A percentile compares a stretch with the other conserved stretches of the same genome.
Conservation (phyloP, 2,888 invertebrate species). For the Megamerina dolium region DNA sequence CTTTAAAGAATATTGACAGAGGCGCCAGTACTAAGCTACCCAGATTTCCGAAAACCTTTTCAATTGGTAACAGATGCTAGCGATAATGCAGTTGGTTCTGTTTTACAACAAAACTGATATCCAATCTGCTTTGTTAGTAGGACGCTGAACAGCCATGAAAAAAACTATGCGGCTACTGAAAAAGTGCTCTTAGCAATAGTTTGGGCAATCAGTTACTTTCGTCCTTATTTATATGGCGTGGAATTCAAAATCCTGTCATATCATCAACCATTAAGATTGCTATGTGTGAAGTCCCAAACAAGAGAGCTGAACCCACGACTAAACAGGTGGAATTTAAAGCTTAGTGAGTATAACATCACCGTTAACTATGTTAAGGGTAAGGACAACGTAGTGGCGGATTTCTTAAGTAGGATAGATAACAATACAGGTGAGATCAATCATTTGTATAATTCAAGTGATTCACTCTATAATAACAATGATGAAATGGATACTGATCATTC, state of each 20-base stretch:
- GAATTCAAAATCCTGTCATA: constrained; percentile 19
- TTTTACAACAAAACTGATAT: constrained; percentile 20
- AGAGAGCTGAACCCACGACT: constrained; percentile 6
- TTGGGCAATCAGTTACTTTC: constrained; percentile 15
- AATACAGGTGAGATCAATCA: constrained; percentile 5
- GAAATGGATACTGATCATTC: background rate
- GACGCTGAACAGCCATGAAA: constrained; percentile 19
- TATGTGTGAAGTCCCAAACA: constrained; percentile 1
- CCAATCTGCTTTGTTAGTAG: constrained; percentile 19
- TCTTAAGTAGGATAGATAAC: constrained; percentile 7
- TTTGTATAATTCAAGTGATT: background rate
- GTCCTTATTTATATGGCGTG: constrained; percentile 14
- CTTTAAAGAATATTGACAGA: constrained; percentile 15
- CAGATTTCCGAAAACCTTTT: constrained; percentile 4
- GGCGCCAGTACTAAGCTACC: constrained; percentile 11
- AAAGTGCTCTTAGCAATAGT: constrained; percentile 19
- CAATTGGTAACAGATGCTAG: constrained; percentile 18
- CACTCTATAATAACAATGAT: constrained; percentile 6
- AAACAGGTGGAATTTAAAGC: constrained; percentile 7
- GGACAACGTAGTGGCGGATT: constrained; percentile 6
- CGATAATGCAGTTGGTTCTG: constrained; percentile 19
- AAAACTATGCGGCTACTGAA: constrained; percentile 21
- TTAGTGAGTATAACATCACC: constrained; percentile 6
- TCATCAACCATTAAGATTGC: constrained; percentile 14
- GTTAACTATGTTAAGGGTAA: constrained; percentile 11